Conservation (phyloP, 2,797 vertebrate species). For the Brachyrhaphis roseni region DNA sequence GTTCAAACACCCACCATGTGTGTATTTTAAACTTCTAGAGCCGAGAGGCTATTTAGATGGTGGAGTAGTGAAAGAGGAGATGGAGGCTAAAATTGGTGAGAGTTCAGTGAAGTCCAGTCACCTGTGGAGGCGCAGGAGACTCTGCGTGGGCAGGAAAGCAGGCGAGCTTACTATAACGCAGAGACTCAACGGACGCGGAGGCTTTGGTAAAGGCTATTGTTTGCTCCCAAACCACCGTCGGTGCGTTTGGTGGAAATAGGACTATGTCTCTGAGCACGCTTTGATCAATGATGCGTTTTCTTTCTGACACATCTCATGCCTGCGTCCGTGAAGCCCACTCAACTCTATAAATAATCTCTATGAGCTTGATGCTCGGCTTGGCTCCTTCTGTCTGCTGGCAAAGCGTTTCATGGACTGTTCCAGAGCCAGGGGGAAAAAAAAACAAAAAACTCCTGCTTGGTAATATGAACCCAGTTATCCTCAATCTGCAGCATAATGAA, state of each 20-base stretch:
- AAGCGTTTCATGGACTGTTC: conserved; percentile 42
- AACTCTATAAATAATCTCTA: conserved; percentile 79
- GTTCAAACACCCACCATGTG: conserved; percentile 55
- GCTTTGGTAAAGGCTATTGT: conserved; percentile 48
- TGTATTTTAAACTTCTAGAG: conserved; percentile 58
- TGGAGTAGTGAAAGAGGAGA: conserved; percentile 47
- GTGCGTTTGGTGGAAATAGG: conserved; percentile 54
- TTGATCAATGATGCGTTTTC: conserved; percentile 76
- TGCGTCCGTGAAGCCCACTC: conserved; percentile 77
- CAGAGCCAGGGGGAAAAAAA: conserved; percentile 19
- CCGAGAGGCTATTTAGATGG: conserved; percentile 52
- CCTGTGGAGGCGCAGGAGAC: conserved; percentile 69
- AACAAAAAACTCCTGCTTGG: not conserved
- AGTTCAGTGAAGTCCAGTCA: conserved; percentile 65
- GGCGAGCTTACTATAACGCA: conserved; percentile 55
- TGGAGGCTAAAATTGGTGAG: conserved; percentile 63
- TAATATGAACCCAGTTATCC: conserved; percentile 36
- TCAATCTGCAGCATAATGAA: conserved; percentile 36
- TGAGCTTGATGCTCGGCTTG: conserved; percentile 71
- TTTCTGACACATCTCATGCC: conserved; percentile 76
- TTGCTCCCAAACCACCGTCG: conserved; percentile 39
- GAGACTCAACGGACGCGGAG: conserved; percentile 34
- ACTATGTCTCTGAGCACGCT: conserved; percentile 55
- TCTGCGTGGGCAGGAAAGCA: conserved; percentile 63
- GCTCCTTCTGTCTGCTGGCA: conserved; percentile 75